phyloP scores from a whole-genome alignment of 2,888 invertebrate genomes.

The Netelia virgata region DNA sequence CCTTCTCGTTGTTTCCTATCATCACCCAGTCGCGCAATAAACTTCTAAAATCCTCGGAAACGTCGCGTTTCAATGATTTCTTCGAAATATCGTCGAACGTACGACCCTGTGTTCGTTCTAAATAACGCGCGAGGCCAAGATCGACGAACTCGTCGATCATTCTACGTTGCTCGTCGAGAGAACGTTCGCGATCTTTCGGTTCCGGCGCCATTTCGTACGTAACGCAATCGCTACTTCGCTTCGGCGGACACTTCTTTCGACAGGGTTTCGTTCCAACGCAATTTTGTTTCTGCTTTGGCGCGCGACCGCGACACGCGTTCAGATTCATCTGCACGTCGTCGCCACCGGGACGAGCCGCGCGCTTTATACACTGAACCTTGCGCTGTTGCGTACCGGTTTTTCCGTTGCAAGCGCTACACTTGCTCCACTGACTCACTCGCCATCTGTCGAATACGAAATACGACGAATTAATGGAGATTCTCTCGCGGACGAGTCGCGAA shows the following conservation, averaged over 20 bases:
- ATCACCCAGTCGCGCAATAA: conserved; percentile 74
- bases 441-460: conserved; percentile 84
- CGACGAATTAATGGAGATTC: neutral
- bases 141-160: conserved; percentile 76
- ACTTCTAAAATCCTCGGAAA: conserved; percentile 69
- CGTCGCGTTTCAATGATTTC: conserved; percentile 64
- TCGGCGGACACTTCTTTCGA: conserved; percentile 71
- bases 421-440: conserved; percentile 89
- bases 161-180: conserved; percentile 50
- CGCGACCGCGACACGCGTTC: conserved; percentile 76
- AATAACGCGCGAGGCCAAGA: conserved; percentile 72
- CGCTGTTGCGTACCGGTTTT: conserved; percentile 84
- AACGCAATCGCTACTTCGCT: conserved; percentile 64
- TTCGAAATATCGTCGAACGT: neutral
- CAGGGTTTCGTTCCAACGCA: conserved; percentile 77
- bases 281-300: conserved; percentile 75
- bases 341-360: conserved; percentile 83
- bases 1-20: conserved; percentile 43
- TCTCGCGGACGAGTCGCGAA: too few species aligned
- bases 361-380: conserved; percentile 85
- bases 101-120: conserved; percentile 58
- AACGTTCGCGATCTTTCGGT: conserved; percentile 36
- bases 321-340: conserved; percentile 83
- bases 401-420: conserved; percentile 87
- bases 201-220: neutral